Conservation (phyloP, 53 echinoderm and acorn worm species). For the Apostichopus leukothele region DNA sequence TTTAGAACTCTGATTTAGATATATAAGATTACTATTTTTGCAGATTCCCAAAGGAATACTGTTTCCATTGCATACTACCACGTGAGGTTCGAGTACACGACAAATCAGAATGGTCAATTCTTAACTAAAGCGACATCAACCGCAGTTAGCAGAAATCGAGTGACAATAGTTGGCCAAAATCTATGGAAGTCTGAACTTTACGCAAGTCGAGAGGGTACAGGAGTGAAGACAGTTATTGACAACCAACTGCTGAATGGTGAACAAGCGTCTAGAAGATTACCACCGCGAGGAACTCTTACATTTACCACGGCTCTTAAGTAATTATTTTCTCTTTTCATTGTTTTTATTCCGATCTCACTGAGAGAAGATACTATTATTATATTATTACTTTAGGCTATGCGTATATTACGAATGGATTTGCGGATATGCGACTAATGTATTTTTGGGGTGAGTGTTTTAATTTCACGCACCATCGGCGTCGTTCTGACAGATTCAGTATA, state of each 20-base stretch:
- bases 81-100: neutral
- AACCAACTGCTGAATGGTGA: neutral
- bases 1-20: too few species aligned
- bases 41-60: neutral
- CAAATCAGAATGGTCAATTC: neutral
- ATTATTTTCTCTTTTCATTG: too few species aligned
- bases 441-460: too few species aligned
- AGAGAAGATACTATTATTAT: too few species aligned
- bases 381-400: too few species aligned
- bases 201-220: neutral
- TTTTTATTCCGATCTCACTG: too few species aligned
- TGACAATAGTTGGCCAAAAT: neutral
- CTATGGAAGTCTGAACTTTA: slow-evolving; percentile 1
- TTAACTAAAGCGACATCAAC: neutral
- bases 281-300: neutral
- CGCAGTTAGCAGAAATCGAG: neutral
- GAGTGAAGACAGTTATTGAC: neutral
- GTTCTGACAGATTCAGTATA: too few species aligned
- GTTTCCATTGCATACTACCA: neutral
- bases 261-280: neutral
- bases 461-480: too few species aligned
- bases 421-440: too few species aligned
- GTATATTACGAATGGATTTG: too few species aligned
- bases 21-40: neutral
- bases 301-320: neutral